A percentile compares a stretch with the other conserved stretches of the same genome.
Evolutionary conservation across 2,888 invertebrate genomes (phyloP).

Genomic region (Eurois occulta): DNA sequence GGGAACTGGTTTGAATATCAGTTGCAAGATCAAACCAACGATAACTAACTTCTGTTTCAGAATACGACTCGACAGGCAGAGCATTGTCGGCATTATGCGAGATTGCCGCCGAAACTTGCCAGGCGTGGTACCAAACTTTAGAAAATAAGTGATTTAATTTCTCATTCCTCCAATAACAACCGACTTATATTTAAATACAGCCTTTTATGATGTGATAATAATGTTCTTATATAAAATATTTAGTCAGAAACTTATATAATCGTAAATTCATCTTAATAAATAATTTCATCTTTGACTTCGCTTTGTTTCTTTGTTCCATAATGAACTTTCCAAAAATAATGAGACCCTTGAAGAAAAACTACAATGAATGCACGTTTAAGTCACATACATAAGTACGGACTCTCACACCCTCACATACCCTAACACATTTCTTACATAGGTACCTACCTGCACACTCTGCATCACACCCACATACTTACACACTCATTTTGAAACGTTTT

Average conservation of each 20-base stretch:
- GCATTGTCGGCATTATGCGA: constrained; percentile 95
- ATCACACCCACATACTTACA: too few species aligned
- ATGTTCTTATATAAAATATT: constrained; percentile 17
- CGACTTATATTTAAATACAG: constrained; percentile 17
- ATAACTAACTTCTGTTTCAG: constrained; percentile 83
- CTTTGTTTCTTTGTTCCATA: not conserved
- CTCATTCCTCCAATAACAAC: rapidly evolving
- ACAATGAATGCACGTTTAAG: not conserved
- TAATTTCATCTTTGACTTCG: constrained; percentile 12
- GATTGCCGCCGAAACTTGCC: constrained; percentile 95
- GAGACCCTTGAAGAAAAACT: not conserved
- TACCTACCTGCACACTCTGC: too few species aligned
- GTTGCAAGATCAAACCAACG: too few species aligned
- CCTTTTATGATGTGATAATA: constrained; percentile 53
- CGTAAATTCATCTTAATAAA: constrained; percentile 29
- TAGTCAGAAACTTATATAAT: constrained; percentile 35
- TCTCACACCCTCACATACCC: too few species aligned
- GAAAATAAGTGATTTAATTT: constrained; percentile 77
- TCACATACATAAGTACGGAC: too few species aligned
- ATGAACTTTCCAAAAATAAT: not conserved
- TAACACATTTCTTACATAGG: too few species aligned
- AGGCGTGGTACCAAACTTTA: constrained; percentile 92
- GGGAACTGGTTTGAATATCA: too few species aligned
- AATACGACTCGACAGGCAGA: constrained; percentile 93
- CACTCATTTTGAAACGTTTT: too few species aligned